phyloP scores from a whole-genome alignment of 2,888 invertebrate genomes.

The Tupiocoris notatus region DNA sequence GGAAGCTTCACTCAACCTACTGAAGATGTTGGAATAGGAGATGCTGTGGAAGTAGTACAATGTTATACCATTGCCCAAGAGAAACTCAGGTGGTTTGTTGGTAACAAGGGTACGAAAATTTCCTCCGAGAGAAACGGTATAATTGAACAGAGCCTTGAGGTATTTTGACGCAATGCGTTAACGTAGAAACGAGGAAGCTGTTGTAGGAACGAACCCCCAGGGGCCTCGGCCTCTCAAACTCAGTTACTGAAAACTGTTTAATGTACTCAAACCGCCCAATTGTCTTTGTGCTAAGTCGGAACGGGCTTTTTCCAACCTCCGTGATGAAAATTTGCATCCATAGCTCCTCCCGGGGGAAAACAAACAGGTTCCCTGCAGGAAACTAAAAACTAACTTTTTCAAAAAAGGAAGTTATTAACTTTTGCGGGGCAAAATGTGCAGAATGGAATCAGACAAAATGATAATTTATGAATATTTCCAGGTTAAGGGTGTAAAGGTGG shows the following conservation, averaged over 20 bases:
- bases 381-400: too few species aligned
- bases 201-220: neutral
- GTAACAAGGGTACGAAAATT: neutral
- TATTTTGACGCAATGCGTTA: slow-evolving; percentile 41
- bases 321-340: neutral
- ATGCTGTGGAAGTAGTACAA: slow-evolving; percentile 23
- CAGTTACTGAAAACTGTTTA: neutral
- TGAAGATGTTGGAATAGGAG: slow-evolving; percentile 4
- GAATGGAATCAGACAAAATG: too few species aligned
- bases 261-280: neutral
- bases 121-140: slow-evolving; percentile 6
- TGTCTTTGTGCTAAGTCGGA: neutral
- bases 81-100: neutral
- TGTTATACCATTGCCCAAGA: slow-evolving; percentile 9
- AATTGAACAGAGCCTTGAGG: slow-evolving; percentile 38
- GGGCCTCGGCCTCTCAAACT: neutral
- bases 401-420: too few species aligned
- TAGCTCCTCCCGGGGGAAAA: neutral
- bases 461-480: too few species aligned
- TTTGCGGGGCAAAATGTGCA: too few species aligned
- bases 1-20: neutral
- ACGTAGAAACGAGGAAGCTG: slow-evolving; percentile 16
- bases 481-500: too few species aligned
- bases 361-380: too few species aligned
- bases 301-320: neutral